phyloP scores from a whole-genome alignment of 2,888 invertebrate species.

The Chrysomela aeneicollis region DNA sequence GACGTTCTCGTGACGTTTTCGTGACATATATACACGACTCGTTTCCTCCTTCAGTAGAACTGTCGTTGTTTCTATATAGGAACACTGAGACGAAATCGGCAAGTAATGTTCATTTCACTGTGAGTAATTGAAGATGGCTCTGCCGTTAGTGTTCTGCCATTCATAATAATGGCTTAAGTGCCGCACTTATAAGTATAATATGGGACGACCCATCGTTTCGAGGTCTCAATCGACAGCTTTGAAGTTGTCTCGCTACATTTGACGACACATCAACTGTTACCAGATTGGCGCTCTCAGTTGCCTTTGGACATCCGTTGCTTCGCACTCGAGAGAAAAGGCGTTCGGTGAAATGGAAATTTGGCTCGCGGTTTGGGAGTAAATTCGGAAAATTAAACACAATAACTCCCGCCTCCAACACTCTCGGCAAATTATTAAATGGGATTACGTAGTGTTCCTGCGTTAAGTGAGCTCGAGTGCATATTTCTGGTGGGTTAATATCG shows the following conservation, averaged over 20 bases:
- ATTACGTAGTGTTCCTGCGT: conserved; percentile 27
- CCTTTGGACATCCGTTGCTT: too few species aligned
- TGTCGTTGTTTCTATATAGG: too few species aligned
- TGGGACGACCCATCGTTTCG: too few species aligned
- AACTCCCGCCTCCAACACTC: conserved; percentile 22
- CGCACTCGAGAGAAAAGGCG: background rate
- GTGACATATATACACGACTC: too few species aligned
- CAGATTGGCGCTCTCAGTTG: background rate
- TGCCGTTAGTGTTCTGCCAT: too few species aligned
- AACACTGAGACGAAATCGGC: too few species aligned
- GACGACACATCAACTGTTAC: background rate
- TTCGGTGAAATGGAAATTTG: background rate
- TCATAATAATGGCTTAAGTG: too few species aligned
- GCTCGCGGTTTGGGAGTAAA: conserved; percentile 34
- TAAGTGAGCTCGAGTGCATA: conserved; percentile 30
- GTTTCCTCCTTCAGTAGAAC: too few species aligned
- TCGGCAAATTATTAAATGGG: conserved; percentile 29
- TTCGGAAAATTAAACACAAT: conserved; percentile 41
- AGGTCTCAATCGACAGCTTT: background rate
- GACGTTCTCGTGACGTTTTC: too few species aligned
- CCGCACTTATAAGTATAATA: too few species aligned
- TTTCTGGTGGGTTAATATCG: conserved; percentile 27
- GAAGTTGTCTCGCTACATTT: background rate
- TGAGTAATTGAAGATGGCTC: too few species aligned
- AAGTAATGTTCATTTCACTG: too few species aligned